Evolutionary conservation across 35 echinoderm and acorn worm genomes (phyloP).

Genomic region (Lytechinus pictus): DNA sequence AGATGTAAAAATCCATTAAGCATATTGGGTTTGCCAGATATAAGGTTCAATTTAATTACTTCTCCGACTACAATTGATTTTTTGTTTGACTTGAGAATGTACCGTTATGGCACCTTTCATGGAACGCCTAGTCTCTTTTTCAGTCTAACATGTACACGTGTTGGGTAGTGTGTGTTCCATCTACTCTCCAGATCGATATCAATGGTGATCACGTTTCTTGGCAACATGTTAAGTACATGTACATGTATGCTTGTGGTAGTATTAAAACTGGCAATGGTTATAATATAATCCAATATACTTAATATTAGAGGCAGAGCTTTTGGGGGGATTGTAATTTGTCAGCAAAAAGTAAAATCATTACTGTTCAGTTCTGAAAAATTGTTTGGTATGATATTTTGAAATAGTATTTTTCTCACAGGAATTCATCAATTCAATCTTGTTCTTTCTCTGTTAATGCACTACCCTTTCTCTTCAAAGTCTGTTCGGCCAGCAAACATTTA

Average conservation of each 20-base stretch:
- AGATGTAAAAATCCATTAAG: background rate
- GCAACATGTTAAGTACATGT: background rate
- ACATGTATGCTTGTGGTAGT: background rate
- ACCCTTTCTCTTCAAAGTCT: no score
- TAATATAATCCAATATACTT: no score
- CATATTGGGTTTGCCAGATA: background rate
- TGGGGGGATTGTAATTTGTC: no score
- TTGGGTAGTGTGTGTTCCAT: background rate
- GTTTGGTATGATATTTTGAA: no score
- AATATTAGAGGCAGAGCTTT: no score
- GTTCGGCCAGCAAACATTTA: no score
- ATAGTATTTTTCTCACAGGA: no score
- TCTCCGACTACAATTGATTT: background rate
- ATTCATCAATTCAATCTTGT: no score
- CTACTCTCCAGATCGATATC: background rate
- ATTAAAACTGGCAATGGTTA: background rate
- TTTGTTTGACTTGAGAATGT: background rate
- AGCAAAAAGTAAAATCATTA: no score
- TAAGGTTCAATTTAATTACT: background rate
- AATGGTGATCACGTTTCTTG: background rate
- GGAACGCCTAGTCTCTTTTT: background rate
- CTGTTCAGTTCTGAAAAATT: no score
- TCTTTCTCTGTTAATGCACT: no score
- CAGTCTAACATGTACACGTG: background rate
- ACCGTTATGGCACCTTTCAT: background rate